Base-by-base conservation (phyloP, 2,113 vertebrate genomes). In the Lepus timidus region DNA sequence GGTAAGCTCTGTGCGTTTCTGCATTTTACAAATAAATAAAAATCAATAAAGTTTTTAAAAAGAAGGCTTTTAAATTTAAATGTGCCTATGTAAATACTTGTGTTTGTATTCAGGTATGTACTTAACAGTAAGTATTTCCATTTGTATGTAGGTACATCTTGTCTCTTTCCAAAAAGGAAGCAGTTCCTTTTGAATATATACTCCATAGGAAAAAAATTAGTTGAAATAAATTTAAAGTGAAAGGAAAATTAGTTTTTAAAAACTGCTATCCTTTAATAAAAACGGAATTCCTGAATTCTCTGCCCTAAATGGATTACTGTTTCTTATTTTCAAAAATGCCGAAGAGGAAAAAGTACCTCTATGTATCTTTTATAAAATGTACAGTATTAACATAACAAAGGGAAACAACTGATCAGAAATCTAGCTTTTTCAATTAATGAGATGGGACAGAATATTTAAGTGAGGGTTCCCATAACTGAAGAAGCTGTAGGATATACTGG, bases 21-120 rank as follows among this genome's bases (percentile, higher is more conserved):
- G 55, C 19, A 19, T 58, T 19, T 58, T 58, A 58, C 55, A 58
- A 58, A 58, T 58, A 58, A 58, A 58, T 58, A 58, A 58, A 58
- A 58, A 58, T 58, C 14, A 19, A 58, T 58, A 58, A 58, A 58
- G 4, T 14, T 58, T 58, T 58, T 58, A 58, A 58, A 58, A 58
- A 19, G 55, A 58, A 58, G 19, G 55, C 4, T 70, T 94, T 86
- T 44, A 91, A 94, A 81, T 31, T 85, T n/a, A 90, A 88, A 93
- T 84, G 64, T 88, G 27, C 31, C 64, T 93, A 75, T 51, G 5
- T 67, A 74, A 88, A 16, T 70, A 94, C 17, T 75, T 92, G 19
- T 75, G 3, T 75, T 78, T 84, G 4, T 64, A 74, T 80, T 95
- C 58, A 85, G 31, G 25, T 58, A 58, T 58, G 55, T 58, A 58